Percentiles rank a stretch among this genome's conserved stretches.
Conservation (phyloP, 1,140 invertebrate species). For the Plutomurus gul region DNA sequence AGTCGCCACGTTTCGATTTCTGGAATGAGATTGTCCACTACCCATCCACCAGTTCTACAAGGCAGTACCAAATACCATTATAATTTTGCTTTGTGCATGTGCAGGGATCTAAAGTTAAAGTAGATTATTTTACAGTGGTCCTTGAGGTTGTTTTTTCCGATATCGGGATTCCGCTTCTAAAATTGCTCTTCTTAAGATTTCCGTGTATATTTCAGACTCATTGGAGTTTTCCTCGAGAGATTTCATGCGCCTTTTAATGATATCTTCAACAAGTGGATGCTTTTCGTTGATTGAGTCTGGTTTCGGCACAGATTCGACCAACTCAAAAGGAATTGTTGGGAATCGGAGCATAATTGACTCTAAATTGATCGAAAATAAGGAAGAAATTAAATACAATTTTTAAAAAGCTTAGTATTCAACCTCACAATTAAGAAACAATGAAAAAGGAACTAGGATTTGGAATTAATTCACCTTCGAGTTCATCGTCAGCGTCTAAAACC, state of each 20-base stretch:
- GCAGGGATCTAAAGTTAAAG: too few relatives aligned
- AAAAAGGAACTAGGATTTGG: neutral
- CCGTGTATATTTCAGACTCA: constrained; percentile 39
- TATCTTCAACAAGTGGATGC: constrained; percentile 25
- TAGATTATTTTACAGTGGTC: constrained; percentile 29
- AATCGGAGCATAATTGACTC: constrained; percentile 36
- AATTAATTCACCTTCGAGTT: constrained; percentile 38
- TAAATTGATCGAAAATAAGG: neutral
- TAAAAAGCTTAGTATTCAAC: too few relatives aligned
- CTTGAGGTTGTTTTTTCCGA: neutral
- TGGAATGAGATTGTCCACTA: constrained; percentile 43
- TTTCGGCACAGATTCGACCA: constrained; percentile 25
- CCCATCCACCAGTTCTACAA: constrained; percentile 46
- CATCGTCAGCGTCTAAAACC: constrained; percentile 26
- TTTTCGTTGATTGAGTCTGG: constrained; percentile 31
- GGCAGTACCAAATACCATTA: too few relatives aligned
- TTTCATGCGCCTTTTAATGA: neutral
- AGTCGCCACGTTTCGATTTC: constrained; percentile 46
- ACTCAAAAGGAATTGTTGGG: constrained; percentile 36
- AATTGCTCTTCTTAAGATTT: constrained; percentile 40
- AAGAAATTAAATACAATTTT: neutral
- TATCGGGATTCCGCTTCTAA: constrained; percentile 30
- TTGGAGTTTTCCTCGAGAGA: constrained; percentile 11
- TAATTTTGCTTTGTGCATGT: too few relatives aligned
- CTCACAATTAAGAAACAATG: too few relatives aligned